These are phyloP conservation scores for Eurypyga helias DNA, from an alignment of 2,113 vertebrate genomes.

Conservation along the genomic window DNA sequence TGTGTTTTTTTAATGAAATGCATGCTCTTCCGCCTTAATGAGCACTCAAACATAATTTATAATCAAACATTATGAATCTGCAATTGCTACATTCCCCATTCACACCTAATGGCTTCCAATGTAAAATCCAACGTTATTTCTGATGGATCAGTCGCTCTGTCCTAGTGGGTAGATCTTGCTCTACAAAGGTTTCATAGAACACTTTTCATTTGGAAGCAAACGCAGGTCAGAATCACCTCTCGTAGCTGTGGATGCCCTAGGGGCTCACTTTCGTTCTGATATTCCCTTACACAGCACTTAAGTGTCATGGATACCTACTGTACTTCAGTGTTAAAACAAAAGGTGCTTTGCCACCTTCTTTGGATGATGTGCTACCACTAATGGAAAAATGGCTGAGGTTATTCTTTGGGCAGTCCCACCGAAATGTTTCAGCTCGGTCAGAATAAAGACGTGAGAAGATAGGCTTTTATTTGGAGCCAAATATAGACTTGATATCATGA, in stretches of 20 bases:
- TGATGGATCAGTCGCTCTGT: neutral
- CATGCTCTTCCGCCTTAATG: slow-evolving; percentile 29
- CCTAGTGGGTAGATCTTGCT: neutral
- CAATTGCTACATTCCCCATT: neutral
- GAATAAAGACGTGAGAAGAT: neutral
- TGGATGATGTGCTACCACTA: neutral
- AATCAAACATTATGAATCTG: slow-evolving; percentile 49
- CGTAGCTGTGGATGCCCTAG: neutral
- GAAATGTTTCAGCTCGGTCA: neutral
- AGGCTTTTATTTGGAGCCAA: neutral
- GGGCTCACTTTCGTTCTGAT: neutral
- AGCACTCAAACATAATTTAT: slow-evolving; percentile 16
- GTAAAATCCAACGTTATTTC: neutral
- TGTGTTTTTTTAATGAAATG: slow-evolving; percentile 50
- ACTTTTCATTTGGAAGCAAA: neutral
- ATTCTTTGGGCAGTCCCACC: neutral
- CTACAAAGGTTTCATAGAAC: neutral
- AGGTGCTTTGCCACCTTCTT: neutral
- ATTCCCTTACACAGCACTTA: neutral
- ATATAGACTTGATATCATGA: neutral
- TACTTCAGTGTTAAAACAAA: neutral
- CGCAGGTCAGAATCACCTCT: neutral
- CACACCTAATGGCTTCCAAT: neutral
- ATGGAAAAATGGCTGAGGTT: neutral
- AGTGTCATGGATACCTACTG: neutral